A percentile compares a stretch with the other conserved stretches of the same genome.
phyloP scores from a whole-genome alignment of 2,113 vertebrate genomes.

The Pterocles burchelli region DNA sequence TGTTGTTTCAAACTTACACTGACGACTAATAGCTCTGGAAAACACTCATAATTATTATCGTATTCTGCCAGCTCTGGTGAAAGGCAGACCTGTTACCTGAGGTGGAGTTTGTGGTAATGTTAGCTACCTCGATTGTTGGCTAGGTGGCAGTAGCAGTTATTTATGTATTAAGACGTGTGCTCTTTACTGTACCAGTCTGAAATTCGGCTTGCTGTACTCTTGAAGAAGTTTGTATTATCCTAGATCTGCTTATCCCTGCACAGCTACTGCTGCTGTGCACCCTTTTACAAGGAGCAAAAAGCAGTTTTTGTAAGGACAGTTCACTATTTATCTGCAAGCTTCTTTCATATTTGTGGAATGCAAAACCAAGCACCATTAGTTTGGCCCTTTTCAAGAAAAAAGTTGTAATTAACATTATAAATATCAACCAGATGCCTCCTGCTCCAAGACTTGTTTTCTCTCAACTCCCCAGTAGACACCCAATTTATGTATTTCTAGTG shows the following conservation, averaged over 20 bases:
- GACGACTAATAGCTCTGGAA: neutral
- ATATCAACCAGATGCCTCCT: neutral
- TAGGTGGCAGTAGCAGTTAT: conserved; percentile 41
- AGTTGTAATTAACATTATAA: neutral
- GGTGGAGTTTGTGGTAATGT: neutral
- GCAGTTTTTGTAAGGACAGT: neutral
- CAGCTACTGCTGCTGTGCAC: neutral
- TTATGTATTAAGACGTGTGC: neutral
- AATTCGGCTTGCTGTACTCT: neutral
- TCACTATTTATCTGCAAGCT: neutral
- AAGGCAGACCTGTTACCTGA: neutral
- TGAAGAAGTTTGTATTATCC: neutral
- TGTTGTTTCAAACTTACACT: neutral
- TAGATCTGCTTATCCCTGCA: neutral
- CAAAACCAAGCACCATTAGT: neutral
- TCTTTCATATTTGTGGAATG: neutral
- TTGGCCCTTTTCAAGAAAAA: neutral
- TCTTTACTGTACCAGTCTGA: neutral
- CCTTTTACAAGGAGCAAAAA: neutral
- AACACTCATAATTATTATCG: neutral
- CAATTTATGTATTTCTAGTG: neutral
- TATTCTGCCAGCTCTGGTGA: neutral
- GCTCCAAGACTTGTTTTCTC: neutral
- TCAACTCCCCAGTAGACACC: fast-evolving
- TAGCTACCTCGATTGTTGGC: neutral